phyloP scores from a whole-genome alignment of 1,140 invertebrate genomes.

The Leptonema lineaticorne region DNA sequence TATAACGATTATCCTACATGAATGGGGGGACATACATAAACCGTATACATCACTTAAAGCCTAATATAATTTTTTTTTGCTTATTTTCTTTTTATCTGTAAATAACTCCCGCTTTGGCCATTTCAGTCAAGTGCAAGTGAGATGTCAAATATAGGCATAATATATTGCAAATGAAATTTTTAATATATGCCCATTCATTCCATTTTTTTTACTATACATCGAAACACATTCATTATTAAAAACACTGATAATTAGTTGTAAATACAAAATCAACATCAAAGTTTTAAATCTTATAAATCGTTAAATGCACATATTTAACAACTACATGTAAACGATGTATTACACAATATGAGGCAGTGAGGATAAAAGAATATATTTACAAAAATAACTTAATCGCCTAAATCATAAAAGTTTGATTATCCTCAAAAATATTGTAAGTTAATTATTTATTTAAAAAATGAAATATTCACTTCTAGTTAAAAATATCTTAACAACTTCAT shows the following conservation, averaged over 20 bases:
- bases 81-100: not conserved
- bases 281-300: not conserved
- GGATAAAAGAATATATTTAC: not conserved
- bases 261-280: not conserved
- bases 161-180: not conserved
- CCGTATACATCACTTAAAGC: conserved; percentile 30
- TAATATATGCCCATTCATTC: conserved; percentile 5
- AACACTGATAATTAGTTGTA: not conserved
- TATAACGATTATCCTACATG: conserved; percentile 14
- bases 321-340: not conserved
- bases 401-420: no score
- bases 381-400: no score
- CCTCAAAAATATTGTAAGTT: no score
- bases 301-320: not conserved
- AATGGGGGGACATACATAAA: conserved; percentile 16
- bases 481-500: no score
- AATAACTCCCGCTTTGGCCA: conserved; percentile 26
- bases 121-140: conserved; percentile 28
- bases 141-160: no score
- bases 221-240: conserved; percentile 8
- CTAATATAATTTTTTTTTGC: no score
- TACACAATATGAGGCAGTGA: not conserved
- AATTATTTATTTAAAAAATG: no score
- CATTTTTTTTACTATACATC: not conserved
- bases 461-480: no score